A percentile compares a stretch with the other conserved stretches of the same genome.
phyloP scores from a whole-genome alignment of 2,113 vertebrate species.

The Bagarius yarrelli region DNA sequence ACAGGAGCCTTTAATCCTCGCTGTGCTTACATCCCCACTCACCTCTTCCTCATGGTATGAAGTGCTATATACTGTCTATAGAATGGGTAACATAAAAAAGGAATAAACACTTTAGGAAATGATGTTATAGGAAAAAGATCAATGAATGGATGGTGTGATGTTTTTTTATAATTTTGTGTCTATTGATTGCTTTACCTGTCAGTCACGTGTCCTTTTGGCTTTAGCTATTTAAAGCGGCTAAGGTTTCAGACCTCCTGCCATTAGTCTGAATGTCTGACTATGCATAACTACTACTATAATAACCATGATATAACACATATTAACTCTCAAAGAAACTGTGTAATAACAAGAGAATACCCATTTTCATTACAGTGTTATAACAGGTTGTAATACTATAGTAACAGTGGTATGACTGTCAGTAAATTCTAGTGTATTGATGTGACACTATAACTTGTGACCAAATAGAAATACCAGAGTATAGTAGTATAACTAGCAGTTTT shows the following conservation, averaged over 20 bases:
- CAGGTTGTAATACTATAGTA: background rate
- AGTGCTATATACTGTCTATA: background rate
- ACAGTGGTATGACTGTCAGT: background rate
- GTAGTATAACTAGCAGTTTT: background rate
- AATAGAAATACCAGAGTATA: background rate
- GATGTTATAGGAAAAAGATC: background rate
- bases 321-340: background rate
- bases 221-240: too few species aligned
- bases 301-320: background rate
- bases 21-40: constrained; percentile 71
- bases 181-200: too few species aligned
- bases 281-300: too few species aligned
- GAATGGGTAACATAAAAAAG: background rate
- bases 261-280: too few species aligned
- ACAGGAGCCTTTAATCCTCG: constrained; percentile 79
- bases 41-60: constrained; percentile 69
- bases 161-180: background rate
- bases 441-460: background rate
- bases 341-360: too few species aligned
- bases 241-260: too few species aligned
- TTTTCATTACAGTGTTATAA: background rate
- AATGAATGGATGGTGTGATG: background rate
- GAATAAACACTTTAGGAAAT: background rate
- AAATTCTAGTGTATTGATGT: background rate
- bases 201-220: too few species aligned